Evolutionary conservation across 2,113 vertebrate genomes (phyloP).

Genomic region (Xenopus tropicalis): DNA sequence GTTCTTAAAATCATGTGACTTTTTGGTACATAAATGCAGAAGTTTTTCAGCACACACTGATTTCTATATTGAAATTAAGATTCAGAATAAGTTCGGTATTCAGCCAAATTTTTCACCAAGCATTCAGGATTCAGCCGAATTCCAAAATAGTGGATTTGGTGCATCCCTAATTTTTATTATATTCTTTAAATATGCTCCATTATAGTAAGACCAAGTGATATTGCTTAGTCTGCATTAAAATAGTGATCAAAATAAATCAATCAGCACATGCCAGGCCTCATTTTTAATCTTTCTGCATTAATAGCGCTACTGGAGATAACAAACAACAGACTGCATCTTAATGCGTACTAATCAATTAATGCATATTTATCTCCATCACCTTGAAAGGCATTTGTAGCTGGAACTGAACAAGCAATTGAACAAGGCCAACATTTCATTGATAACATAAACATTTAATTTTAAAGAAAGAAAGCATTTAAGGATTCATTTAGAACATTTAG

Average conservation of each 20-base stretch:
- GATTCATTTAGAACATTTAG: too few relatives aligned
- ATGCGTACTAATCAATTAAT: constrained; percentile 37
- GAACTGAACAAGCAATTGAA: constrained; percentile 45
- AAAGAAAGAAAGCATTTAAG: too few relatives aligned
- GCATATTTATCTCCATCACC: constrained; percentile 46
- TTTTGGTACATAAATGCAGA: too few relatives aligned
- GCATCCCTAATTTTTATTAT: too few relatives aligned
- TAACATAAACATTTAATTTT: neutral
- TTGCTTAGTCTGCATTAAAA: neutral
- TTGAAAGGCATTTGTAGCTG: constrained; percentile 50
- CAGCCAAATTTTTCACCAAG: too few relatives aligned
- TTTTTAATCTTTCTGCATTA: constrained; percentile 12
- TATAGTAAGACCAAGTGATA: neutral
- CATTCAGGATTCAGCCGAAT: too few relatives aligned
- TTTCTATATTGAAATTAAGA: too few relatives aligned
- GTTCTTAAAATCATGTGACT: too few relatives aligned
- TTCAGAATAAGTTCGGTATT: too few relatives aligned
- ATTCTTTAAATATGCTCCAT: too few relatives aligned
- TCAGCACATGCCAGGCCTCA: constrained; percentile 26
- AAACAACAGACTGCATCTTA: constrained; percentile 42
- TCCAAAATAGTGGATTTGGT: too few relatives aligned
- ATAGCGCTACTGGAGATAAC: constrained; percentile 8
- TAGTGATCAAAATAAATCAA: constrained; percentile 43
- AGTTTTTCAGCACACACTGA: too few relatives aligned
- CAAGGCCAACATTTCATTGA: neutral